These are phyloP conservation scores for Notocelia uddmanniana DNA, from an alignment of 2,888 invertebrate species.

Conservation along the genomic window DNA sequence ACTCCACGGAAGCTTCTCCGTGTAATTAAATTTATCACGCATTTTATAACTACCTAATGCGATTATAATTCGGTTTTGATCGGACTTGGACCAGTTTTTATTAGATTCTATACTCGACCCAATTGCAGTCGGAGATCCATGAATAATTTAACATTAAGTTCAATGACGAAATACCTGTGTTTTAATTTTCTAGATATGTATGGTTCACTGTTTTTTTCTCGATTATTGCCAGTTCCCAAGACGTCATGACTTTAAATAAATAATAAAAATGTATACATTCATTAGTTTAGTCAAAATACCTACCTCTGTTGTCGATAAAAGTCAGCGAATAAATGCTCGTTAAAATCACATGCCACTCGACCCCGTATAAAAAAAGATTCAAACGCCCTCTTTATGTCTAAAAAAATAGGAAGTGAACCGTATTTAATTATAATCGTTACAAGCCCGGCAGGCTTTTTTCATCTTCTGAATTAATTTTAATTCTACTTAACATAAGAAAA, in stretches of 20 bases:
- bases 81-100: slow-evolving; percentile 49
- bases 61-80: slow-evolving; percentile 73
- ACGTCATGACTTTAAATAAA: neutral
- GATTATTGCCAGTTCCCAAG: neutral
- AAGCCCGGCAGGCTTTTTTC: slow-evolving; percentile 68
- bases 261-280: slow-evolving; percentile 55
- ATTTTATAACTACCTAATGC: slow-evolving; percentile 68
- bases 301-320: slow-evolving; percentile 64
- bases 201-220: neutral
- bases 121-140: slow-evolving; percentile 23
- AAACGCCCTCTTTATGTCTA: slow-evolving; percentile 64
- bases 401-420: slow-evolving; percentile 67
- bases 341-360: slow-evolving; percentile 77
- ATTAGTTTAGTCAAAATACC: slow-evolving; percentile 73
- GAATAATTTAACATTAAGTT: slow-evolving; percentile 38
- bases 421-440: slow-evolving; percentile 77
- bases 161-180: slow-evolving; percentile 5
- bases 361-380: slow-evolving; percentile 74
- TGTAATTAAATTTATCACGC: slow-evolving; percentile 79
- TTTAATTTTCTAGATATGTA: neutral
- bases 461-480: slow-evolving; percentile 73
- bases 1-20: slow-evolving; percentile 66
- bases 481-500: slow-evolving; percentile 75
- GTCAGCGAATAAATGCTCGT: slow-evolving; percentile 75
- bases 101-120: slow-evolving; percentile 19